Percentiles rank a stretch among this genome's conserved stretches.
Evolutionary conservation across 1,140 invertebrate genomes (phyloP).

Genomic region (Conus betulinus): DNA sequence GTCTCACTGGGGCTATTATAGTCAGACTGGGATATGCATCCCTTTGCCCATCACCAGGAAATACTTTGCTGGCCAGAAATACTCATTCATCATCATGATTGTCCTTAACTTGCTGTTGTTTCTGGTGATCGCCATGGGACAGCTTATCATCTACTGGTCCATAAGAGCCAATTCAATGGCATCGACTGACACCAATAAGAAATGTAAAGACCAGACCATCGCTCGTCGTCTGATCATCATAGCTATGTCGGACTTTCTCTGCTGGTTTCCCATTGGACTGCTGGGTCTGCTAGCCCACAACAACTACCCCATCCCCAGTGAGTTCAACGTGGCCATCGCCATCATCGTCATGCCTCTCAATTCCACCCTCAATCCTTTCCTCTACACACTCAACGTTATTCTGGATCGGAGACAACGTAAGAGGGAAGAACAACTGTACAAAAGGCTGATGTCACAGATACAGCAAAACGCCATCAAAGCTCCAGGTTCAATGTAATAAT

Average conservation of each 20-base stretch:
- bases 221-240: conserved; percentile 45
- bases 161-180: conserved; percentile 37
- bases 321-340: conserved; percentile 10
- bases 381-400: conserved; percentile 34
- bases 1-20: conserved; percentile 53
- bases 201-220: conserved; percentile 39
- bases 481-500: too few species aligned
- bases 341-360: conserved; percentile 21
- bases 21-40: conserved; percentile 49
- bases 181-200: background rate
- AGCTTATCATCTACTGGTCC: conserved; percentile 46
- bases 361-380: conserved; percentile 15
- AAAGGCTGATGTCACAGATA: too few species aligned
- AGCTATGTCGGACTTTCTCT: conserved; percentile 48
- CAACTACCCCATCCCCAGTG: background rate
- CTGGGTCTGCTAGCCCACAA: conserved; percentile 45
- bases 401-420: conserved; percentile 16
- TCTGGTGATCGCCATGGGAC: conserved; percentile 48
- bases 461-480: too few species aligned
- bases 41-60: conserved; percentile 51
- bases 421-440: too few species aligned
- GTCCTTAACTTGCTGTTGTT: conserved; percentile 52
- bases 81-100: conserved; percentile 50
- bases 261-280: conserved; percentile 56
- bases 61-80: conserved; percentile 47